Percentiles rank a stretch among this genome's conserved stretches.
Conservation (phyloP, 2,797 vertebrate genomes). For the Spinus pinus region DNA sequence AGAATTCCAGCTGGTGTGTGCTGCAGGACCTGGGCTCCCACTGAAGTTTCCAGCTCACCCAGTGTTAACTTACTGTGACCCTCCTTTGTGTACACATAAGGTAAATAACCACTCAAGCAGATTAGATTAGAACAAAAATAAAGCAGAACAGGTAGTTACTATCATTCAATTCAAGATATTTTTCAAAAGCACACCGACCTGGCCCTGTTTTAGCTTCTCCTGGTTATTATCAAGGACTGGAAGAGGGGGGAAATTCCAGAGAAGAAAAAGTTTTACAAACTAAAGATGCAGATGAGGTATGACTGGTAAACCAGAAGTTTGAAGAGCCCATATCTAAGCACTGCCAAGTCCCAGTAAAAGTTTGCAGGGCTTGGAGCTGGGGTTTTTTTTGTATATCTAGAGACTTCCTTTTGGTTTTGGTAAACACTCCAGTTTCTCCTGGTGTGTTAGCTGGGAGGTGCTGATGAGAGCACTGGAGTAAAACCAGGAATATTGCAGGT, state of each 20-base stretch:
- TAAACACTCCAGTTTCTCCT: not conserved
- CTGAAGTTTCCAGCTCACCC: not conserved
- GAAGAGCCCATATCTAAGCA: rapidly evolving
- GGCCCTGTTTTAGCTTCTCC: not conserved
- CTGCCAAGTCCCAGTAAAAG: not conserved
- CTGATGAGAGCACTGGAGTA: not conserved
- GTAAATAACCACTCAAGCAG: not conserved
- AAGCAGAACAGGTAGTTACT: not conserved
- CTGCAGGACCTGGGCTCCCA: not conserved
- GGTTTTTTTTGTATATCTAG: not conserved
- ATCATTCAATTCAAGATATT: not conserved
- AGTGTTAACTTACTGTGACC: not conserved
- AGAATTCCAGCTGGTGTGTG: not conserved
- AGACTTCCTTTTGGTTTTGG: not conserved
- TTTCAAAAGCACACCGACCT: not conserved
- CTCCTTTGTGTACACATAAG: not conserved
- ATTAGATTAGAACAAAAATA: not conserved
- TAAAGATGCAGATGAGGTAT: not conserved
- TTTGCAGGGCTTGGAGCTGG: not conserved
- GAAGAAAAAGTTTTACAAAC: not conserved
- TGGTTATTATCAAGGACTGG: not conserved
- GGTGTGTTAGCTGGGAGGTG: not conserved
- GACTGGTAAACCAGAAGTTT: not conserved
- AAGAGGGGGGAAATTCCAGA: not conserved
- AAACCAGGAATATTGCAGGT: rapidly evolving